These are phyloP conservation scores for Calephelis virginiensis DNA, from an alignment of 1,140 invertebrate genomes.

Conservation along the genomic window DNA sequence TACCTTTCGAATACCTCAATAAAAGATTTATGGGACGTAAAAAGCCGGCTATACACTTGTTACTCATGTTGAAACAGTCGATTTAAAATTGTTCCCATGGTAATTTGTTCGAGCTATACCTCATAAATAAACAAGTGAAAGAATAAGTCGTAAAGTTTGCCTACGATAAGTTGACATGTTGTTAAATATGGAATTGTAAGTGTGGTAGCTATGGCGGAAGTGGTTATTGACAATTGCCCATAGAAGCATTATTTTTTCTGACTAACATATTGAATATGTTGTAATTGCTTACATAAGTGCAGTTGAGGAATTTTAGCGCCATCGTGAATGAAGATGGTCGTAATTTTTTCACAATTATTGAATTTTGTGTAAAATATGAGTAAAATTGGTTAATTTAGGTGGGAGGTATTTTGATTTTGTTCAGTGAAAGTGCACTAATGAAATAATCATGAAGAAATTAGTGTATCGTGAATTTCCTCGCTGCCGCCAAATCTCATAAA, in stretches of 20 bases:
- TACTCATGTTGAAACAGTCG: constrained; percentile 15
- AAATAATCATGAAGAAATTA: no score
- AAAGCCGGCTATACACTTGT: constrained; percentile 16
- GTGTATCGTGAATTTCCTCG: no score
- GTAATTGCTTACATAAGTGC: no score
- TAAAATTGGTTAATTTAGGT: no score
- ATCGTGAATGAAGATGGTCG: no score
- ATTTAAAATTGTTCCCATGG: constrained; percentile 16
- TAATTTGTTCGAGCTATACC: constrained; percentile 1
- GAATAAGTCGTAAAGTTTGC: constrained; percentile 27
- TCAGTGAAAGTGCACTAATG: no score
- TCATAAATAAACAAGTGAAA: constrained; percentile 18
- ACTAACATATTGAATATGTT: background rate
- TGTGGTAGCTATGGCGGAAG: constrained; percentile 13
- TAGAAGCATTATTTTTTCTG: background rate
- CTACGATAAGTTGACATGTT: constrained; percentile 27
- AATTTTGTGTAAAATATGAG: no score
- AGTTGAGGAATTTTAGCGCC: no score
- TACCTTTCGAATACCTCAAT: constrained; percentile 16
- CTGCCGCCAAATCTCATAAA: no score
- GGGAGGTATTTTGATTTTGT: no score
- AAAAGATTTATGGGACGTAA: constrained; percentile 18
- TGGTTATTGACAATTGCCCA: constrained; percentile 7
- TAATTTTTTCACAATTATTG: no score
- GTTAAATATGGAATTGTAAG: constrained; percentile 22